These are phyloP conservation scores for Meteorus colon DNA, from an alignment of 2,888 invertebrate species.

Conservation along the genomic window DNA sequence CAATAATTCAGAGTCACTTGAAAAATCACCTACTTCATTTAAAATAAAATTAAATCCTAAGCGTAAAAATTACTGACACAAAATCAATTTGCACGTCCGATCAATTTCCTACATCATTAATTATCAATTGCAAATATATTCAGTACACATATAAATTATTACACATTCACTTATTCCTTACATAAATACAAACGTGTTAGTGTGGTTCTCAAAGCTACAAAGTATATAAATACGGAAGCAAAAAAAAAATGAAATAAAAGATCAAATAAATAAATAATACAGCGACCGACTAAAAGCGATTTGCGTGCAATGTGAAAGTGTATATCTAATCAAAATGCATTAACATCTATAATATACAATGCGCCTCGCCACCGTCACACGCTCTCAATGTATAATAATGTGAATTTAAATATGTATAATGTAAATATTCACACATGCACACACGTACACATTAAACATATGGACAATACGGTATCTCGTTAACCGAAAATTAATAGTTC, in stretches of 20 bases:
- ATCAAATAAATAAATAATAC: background rate
- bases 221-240: too few relatives aligned
- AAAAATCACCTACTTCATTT: too few relatives aligned
- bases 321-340: conserved; percentile 9
- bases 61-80: too few relatives aligned
- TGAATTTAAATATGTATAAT: background rate
- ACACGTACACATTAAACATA: background rate
- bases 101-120: too few relatives aligned
- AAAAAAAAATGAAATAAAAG: background rate
- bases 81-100: too few relatives aligned
- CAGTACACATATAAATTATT: too few relatives aligned
- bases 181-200: too few relatives aligned
- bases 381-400: conserved; percentile 8
- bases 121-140: too few relatives aligned
- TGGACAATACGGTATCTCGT: background rate
- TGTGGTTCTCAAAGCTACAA: too few relatives aligned
- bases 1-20: too few relatives aligned
- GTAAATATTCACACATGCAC: background rate
- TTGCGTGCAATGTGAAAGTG: conserved; percentile 8
- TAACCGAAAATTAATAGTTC: conserved; percentile 34
- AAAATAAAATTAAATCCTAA: too few relatives aligned
- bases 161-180: too few relatives aligned
- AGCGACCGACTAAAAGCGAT: background rate
- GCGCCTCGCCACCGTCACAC: background rate
- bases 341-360: conserved; percentile 5